A percentile compares a stretch with the other conserved stretches of the same genome.
phyloP scores from a whole-genome alignment of 1,140 invertebrate species.

The Hycleus cichorii region DNA sequence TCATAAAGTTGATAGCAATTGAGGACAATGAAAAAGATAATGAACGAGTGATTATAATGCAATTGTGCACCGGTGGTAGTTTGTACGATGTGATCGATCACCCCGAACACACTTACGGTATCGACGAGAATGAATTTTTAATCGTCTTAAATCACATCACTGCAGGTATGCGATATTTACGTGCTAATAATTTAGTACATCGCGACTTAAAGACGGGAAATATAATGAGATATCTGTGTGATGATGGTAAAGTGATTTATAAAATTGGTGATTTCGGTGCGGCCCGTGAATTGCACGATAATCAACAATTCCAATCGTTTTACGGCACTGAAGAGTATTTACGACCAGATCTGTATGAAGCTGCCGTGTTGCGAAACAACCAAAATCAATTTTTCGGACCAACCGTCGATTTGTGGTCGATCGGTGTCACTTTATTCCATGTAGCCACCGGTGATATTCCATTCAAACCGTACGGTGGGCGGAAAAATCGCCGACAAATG shows the following conservation, averaged over 20 bases:
- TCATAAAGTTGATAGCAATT: constrained; percentile 89
- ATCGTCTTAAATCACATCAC: constrained; percentile 83
- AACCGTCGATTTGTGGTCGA: constrained; percentile 94
- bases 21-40: constrained; percentile 86
- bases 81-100: constrained; percentile 93
- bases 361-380: constrained; percentile 81
- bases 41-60: constrained; percentile 94
- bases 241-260: constrained; percentile 89
- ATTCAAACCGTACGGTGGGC: constrained; percentile 87
- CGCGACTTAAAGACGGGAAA: constrained; percentile 95
- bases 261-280: constrained; percentile 97
- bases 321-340: constrained; percentile 98
- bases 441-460: constrained; percentile 91
- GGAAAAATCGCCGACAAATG: constrained; percentile 95
- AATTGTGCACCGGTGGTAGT: constrained; percentile 88
- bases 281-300: constrained; percentile 88
- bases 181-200: constrained; percentile 91
- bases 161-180: constrained; percentile 93
- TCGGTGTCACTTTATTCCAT: constrained; percentile 95
- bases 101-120: constrained; percentile 89
- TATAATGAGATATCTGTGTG: constrained; percentile 94
- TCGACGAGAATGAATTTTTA: constrained; percentile 88
- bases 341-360: constrained; percentile 95
- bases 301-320: constrained; percentile 91
- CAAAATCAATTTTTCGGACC: constrained; percentile 90